Conservation (phyloP, 2,113 vertebrate species). For the Apodemus speciosus region DNA sequence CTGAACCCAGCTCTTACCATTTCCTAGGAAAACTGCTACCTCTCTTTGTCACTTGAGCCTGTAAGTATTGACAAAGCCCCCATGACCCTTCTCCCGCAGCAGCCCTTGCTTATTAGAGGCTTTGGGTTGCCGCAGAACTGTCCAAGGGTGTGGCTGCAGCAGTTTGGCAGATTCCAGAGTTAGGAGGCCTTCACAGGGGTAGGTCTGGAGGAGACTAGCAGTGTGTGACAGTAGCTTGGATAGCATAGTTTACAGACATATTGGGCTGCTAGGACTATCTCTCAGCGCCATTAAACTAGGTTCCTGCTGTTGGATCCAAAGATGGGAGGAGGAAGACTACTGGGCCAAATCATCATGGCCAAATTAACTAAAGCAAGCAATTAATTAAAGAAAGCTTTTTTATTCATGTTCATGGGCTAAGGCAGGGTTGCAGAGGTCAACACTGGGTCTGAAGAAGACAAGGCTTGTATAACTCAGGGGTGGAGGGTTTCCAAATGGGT, state of each 20-base stretch:
- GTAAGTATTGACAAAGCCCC: neutral
- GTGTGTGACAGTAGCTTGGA: neutral
- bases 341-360: too few species aligned
- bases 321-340: too few species aligned
- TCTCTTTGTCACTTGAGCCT: neutral
- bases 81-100: rapidly evolving
- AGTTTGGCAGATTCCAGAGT: too few species aligned
- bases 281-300: neutral
- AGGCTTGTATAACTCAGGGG: neutral
- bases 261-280: neutral
- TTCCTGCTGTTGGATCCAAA: neutral
- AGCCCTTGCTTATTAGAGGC: neutral
- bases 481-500: neutral
- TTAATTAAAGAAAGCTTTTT: neutral
- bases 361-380: neutral
- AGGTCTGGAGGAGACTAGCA: too few species aligned
- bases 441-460: neutral
- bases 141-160: neutral
- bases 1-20: neutral
- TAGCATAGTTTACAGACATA: neutral
- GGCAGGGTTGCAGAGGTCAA: neutral
- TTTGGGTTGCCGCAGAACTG: rapidly evolving
- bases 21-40: neutral
- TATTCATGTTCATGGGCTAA: neutral
- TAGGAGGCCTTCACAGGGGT: too few species aligned